Percentiles rank a stretch among this genome's conserved stretches.
phyloP scores from a whole-genome alignment of 2,797 vertebrate genomes.

The Rhinichthys osculus region DNA sequence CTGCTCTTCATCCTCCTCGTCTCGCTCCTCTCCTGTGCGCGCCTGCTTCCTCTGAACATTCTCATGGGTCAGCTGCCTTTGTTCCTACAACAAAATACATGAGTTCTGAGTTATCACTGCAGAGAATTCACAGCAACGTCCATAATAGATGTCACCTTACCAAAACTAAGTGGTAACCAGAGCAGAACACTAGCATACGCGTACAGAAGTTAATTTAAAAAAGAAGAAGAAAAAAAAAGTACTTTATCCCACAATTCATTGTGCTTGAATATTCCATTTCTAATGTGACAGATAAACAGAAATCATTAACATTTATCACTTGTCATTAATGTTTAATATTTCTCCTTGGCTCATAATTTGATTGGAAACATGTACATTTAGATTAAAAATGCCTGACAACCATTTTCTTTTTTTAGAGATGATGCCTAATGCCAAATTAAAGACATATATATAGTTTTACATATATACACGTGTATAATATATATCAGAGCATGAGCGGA shows the following conservation, averaged over 20 bases:
- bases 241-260: background rate
- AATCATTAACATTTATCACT: background rate
- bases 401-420: background rate
- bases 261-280: background rate
- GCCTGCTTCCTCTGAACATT: slow-evolving; percentile 98
- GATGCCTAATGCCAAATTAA: background rate
- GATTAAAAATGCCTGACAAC: background rate
- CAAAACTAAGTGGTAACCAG: background rate
- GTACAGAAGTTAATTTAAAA: background rate
- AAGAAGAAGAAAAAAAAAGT: background rate
- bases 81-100: slow-evolving; percentile 81
- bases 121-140: background rate
- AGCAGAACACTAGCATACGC: background rate
- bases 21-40: slow-evolving; percentile 93
- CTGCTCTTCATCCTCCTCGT: slow-evolving; percentile 97
- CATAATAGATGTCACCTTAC: background rate
- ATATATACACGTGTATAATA: too few species aligned
- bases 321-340: background rate
- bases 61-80: slow-evolving; percentile 95
- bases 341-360: background rate
- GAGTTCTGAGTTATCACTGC: background rate
- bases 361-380: background rate
- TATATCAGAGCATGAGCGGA: too few species aligned
- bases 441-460: too few species aligned
- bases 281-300: background rate